Evolutionary conservation across 2,113 vertebrate species (phyloP).

Genomic region (Sphyrna mokarran): DNA sequence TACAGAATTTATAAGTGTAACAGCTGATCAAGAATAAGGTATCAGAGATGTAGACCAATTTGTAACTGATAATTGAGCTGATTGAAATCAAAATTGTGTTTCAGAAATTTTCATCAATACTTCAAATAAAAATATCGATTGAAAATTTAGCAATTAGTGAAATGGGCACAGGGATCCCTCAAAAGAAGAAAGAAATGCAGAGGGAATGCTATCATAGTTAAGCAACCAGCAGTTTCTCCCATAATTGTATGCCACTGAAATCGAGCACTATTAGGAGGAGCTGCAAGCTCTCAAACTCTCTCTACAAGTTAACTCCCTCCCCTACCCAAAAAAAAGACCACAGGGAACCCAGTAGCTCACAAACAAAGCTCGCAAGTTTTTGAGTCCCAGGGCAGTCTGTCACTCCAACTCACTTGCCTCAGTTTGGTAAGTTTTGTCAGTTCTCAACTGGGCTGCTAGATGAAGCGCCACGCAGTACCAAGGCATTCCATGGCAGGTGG

Average conservation of each 20-base stretch:
- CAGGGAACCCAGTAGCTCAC: conserved; percentile 13
- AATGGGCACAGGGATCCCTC: neutral
- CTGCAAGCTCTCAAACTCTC: neutral
- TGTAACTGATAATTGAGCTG: neutral
- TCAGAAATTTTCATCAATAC: neutral
- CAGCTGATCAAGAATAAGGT: neutral
- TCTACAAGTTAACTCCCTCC: conserved; percentile 9
- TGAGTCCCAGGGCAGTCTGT: conserved; percentile 30
- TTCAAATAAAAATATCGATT: neutral
- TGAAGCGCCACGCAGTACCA: conserved; percentile 37
- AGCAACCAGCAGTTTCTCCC: neutral
- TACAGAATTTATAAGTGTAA: neutral
- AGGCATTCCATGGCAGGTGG: conserved; percentile 36
- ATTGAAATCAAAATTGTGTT: neutral
- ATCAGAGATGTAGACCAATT: neutral
- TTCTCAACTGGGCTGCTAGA: conserved; percentile 37
- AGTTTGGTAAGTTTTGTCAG: conserved; percentile 33
- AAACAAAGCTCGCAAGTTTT: conserved; percentile 24
- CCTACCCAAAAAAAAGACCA: neutral
- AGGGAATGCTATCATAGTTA: neutral
- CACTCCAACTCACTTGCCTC: conserved; percentile 37
- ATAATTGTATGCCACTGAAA: conserved; percentile 10
- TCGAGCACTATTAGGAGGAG: neutral
- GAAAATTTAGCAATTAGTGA: neutral
- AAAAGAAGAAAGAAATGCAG: neutral